Percentiles rank a stretch among this genome's conserved stretches.
Evolutionary conservation across 1,140 invertebrate genomes (phyloP).

Genomic region (Galleria mellonella): DNA sequence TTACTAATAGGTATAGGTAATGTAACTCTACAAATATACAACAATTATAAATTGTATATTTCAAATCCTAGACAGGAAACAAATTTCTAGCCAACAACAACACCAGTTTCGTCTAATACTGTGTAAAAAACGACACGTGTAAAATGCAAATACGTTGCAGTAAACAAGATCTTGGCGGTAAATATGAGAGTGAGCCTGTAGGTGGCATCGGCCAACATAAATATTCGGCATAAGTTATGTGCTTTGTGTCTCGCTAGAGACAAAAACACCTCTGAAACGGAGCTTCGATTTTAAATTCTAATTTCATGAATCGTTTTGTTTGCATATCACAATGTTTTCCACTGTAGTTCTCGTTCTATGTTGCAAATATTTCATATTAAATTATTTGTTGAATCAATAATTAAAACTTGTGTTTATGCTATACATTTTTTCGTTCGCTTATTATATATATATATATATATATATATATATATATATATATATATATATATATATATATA

Average conservation of each 20-base stretch:
- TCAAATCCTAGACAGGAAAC: neutral
- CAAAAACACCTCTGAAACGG: conserved; percentile 63
- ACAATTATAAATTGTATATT: no score
- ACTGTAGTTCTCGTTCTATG: neutral
- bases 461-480: no score
- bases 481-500: no score
- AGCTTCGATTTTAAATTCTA: conserved; percentile 70
- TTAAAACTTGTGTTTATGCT: no score
- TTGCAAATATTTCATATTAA: neutral
- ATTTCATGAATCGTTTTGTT: conserved; percentile 63
- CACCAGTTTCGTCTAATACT: no score
- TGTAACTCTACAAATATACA: no score
- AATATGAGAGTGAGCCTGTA: conserved; percentile 45
- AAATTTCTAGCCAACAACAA: neutral
- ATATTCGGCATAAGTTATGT: conserved; percentile 60
- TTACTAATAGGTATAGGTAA: no score
- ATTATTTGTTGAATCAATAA: neutral
- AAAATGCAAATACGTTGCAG: conserved; percentile 46
- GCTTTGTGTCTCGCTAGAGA: conserved; percentile 38
- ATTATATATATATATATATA: no score
- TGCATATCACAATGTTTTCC: conserved; percentile 58
- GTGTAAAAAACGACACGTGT: conserved; percentile 22
- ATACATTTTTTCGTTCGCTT: no score
- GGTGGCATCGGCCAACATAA: conserved; percentile 50
- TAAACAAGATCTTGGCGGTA: conserved; percentile 55